phyloP scores from a whole-genome alignment of 2,888 invertebrate species.

The Atherix ibis region DNA sequence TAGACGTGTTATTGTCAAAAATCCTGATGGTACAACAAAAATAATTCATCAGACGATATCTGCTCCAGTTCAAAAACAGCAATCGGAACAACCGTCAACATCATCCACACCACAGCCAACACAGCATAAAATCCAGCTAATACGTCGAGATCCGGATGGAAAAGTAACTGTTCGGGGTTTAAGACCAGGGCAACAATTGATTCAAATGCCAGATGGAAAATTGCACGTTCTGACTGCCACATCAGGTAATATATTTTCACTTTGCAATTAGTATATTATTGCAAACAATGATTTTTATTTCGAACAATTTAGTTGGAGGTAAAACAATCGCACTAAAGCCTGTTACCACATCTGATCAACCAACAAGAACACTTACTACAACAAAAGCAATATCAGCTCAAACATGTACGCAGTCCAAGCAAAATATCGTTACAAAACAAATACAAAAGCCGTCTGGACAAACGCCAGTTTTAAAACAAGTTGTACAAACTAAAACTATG shows the following conservation, averaged over 20 bases:
- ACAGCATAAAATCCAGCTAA: conserved; percentile 72
- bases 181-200: conserved; percentile 80
- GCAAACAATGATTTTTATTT: conserved; percentile 5
- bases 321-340: conserved; percentile 12
- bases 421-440: conserved; percentile 12
- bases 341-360: conserved; percentile 2
- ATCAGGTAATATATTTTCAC: conserved; percentile 16
- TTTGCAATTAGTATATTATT: conserved; percentile 4
- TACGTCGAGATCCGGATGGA: conserved; percentile 78
- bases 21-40: conserved; percentile 45
- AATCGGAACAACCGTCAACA: conserved; percentile 43
- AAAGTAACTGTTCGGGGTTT: conserved; percentile 83
- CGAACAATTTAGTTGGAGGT: conserved; percentile 5
- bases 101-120: conserved; percentile 41
- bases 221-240: conserved; percentile 55
- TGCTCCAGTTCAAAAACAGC: conserved; percentile 37
- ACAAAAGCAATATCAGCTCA: conserved; percentile 6
- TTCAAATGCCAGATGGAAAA: conserved; percentile 87
- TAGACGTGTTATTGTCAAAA: conserved; percentile 33
- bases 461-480: conserved; percentile 13
- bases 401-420: conserved; percentile 9
- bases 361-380: conserved; percentile 7
- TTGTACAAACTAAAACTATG: conserved; percentile 12
- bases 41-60: conserved; percentile 46
- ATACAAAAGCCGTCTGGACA: conserved; percentile 7